These are phyloP conservation scores for Phylloscopus trochilus DNA, from an alignment of 2,113 vertebrate genomes.

Conservation along the genomic window DNA sequence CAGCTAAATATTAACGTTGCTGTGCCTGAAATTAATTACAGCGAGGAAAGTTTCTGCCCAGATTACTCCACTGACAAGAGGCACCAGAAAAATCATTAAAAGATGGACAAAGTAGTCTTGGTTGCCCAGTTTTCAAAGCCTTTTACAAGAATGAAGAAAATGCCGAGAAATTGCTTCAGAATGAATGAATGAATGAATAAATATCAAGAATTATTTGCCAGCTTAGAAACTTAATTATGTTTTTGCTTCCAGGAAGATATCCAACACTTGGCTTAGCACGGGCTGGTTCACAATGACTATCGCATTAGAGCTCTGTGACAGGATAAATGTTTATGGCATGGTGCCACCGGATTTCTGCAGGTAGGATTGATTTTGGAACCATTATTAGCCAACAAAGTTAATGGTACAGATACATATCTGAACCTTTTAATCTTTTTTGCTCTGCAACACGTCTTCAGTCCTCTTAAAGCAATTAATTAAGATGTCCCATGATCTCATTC, in stretches of 20 bases:
- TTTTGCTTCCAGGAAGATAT: slow-evolving; percentile 87
- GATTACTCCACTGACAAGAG: not conserved
- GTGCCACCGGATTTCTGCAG: slow-evolving; percentile 98
- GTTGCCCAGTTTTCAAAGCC: slow-evolving; percentile 12
- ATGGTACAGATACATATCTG: slow-evolving; percentile 39
- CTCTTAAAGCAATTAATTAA: slow-evolving; percentile 66
- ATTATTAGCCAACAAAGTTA: slow-evolving; percentile 4
- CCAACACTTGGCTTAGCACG: slow-evolving; percentile 98
- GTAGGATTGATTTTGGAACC: slow-evolving; percentile 74
- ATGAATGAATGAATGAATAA: not conserved
- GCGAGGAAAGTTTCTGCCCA: not conserved
- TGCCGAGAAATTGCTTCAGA: not conserved
- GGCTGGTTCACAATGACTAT: slow-evolving; percentile 99
- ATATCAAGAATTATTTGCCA: slow-evolving; percentile 2
- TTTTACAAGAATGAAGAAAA: slow-evolving; percentile 11
- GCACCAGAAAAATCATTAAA: not conserved
- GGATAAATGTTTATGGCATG: slow-evolving; percentile 97
- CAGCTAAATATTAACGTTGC: not conserved
- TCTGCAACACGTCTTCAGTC: slow-evolving; percentile 7
- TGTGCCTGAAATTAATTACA: not conserved
- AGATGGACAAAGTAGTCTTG: not conserved
- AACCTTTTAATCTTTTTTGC: slow-evolving; percentile 16
- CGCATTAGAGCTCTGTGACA: slow-evolving; percentile 94
- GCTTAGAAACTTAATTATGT: slow-evolving; percentile 58
- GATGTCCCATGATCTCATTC: slow-evolving; percentile 53